These are phyloP conservation scores for Ceramica pisi DNA, from an alignment of 2,888 invertebrate genomes.

Conservation along the genomic window DNA sequence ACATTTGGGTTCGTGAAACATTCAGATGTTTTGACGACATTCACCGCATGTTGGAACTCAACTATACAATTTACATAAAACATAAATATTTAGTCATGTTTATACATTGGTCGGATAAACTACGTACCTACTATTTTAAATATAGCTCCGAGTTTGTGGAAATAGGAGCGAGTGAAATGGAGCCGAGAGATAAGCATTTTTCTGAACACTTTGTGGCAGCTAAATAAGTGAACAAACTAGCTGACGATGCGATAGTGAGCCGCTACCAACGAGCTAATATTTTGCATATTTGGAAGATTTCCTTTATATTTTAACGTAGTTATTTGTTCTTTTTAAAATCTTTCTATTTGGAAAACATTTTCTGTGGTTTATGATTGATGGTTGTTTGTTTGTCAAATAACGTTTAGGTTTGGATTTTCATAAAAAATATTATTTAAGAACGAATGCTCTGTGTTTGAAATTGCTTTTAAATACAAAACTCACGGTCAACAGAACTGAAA, in stretches of 20 bases:
- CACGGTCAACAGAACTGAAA: too few species aligned
- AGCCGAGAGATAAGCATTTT: constrained; percentile 56
- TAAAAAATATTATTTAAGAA: too few species aligned
- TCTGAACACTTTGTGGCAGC: constrained; percentile 40
- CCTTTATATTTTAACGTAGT: not conserved
- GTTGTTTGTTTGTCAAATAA: too few species aligned
- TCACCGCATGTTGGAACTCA: not conserved
- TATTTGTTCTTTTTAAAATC: not conserved
- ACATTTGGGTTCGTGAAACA: constrained; percentile 26
- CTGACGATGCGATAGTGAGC: constrained; percentile 16
- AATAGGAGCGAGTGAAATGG: constrained; percentile 43
- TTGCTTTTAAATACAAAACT: too few species aligned
- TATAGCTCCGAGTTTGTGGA: constrained; percentile 25
- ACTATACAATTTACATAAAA: constrained; percentile 14
- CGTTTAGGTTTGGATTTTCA: too few species aligned
- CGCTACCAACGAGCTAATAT: constrained; percentile 1
- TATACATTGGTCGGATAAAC: constrained; percentile 1
- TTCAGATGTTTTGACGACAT: constrained; percentile 14
- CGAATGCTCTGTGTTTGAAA: too few species aligned
- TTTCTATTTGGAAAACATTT: too few species aligned
- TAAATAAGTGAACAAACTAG: constrained; percentile 36
- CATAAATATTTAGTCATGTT: constrained; percentile 28
- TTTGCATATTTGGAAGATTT: constrained; percentile 4
- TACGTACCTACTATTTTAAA: constrained; percentile 27
- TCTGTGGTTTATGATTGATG: too few species aligned